phyloP scores from a whole-genome alignment of 2,888 invertebrate species.

The Troglohyphantes excavatus region DNA sequence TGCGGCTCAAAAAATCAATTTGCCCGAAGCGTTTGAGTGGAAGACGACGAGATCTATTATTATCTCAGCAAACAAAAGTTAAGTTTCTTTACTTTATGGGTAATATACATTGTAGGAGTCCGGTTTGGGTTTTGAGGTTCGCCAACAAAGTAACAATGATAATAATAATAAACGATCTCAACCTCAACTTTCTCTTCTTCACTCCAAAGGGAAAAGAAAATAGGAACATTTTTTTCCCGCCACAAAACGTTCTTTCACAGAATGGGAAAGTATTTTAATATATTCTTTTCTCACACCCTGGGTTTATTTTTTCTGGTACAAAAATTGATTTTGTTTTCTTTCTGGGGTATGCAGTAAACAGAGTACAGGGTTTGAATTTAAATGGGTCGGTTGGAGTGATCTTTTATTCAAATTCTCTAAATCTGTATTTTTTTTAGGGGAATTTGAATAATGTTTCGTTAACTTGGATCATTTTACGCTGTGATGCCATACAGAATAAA shows the following conservation, averaged over 20 bases:
- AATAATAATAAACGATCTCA: constrained; percentile 43
- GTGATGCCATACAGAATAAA: not conserved
- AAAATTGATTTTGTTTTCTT: constrained; percentile 10
- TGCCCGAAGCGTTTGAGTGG: constrained; percentile 32
- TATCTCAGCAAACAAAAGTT: constrained; percentile 60
- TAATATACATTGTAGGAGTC: constrained; percentile 41
- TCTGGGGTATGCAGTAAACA: not conserved
- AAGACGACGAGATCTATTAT: constrained; percentile 29
- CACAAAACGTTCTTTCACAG: constrained; percentile 11
- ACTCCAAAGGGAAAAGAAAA: constrained; percentile 6
- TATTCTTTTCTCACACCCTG: constrained; percentile 41
- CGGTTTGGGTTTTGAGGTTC: not conserved
- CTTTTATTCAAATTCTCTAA: constrained; percentile 56
- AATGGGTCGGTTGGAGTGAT: constrained; percentile 46
- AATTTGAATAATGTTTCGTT: not conserved
- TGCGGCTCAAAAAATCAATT: constrained; percentile 47
- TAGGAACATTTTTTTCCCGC: constrained; percentile 27
- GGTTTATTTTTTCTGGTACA: constrained; percentile 18
- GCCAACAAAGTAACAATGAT: constrained; percentile 26
- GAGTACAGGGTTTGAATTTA: constrained; percentile 36
- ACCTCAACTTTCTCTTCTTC: not conserved
- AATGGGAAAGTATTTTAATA: constrained; percentile 60
- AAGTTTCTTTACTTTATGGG: constrained; percentile 19
- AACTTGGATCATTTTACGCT: not conserved
- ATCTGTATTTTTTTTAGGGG: not conserved